Base-by-base conservation (phyloP, 2,113 vertebrate genomes). In the Notothenia coriiceps region DNA sequence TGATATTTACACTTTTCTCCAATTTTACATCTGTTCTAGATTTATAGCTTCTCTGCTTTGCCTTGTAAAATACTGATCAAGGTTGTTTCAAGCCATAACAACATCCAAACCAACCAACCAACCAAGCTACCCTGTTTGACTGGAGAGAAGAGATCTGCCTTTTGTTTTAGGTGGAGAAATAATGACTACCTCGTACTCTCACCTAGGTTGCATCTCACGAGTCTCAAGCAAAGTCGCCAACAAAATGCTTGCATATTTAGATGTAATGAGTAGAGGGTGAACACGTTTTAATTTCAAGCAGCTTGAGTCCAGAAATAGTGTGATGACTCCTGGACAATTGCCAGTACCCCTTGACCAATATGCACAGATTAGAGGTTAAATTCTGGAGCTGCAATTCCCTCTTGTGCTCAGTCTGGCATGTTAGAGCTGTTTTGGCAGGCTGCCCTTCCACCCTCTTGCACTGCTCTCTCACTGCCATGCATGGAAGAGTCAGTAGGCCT, bases 141-240 rank as follows among this genome's bases (percentile, higher is more conserved):
- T 93, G 91, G 92, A 94, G 91, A 91, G 83, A 92, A 89, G 88
- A 90, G 89, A 88, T 89, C 86, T 92, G 70, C 78, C 88, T 87
- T 88, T 76, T 29, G 29, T 73, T 88, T 86, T 84, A 79, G 87
- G 88, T 92, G 89, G 88, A 92, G 86, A 90, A 91, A 88, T 88
- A 91, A 87, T 88, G 89, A 92, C 91, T 93, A 94, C 93, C 93
- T 94, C 92, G 93, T 75, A 82, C 83, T 91, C 89, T 91, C 88
- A 89, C 90, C 88, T 84, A 85, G 83, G 87, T 88, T 86, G 91
- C 90, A 91, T 93, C 91, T 93, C 88, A 84, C 46, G 52, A 88
- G 85, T 90, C 69, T 86, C 74, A 59, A 86, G 69, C 82, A 78
- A 60, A 22, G 12, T 67, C 72, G 40, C 56, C 75, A 76, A 78